Conservation (phyloP, 2,797 vertebrate species). For the Eulemur rubriventer region DNA sequence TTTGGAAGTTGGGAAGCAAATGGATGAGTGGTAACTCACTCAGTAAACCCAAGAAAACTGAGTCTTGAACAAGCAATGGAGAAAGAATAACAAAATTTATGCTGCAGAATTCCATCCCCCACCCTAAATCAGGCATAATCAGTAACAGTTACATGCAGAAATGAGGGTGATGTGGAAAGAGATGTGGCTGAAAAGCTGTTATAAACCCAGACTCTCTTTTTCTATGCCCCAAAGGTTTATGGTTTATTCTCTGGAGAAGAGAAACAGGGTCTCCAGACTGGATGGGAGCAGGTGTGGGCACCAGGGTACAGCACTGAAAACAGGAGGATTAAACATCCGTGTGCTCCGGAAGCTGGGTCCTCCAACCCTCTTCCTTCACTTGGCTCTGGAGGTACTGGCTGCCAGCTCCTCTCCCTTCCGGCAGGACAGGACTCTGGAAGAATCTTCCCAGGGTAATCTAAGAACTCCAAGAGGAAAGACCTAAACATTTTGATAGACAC, state of each 20-base stretch:
- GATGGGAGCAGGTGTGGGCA: neutral
- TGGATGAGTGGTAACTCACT: neutral
- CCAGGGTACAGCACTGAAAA: neutral
- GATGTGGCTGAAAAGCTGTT: neutral
- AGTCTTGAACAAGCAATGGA: neutral
- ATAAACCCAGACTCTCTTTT: neutral
- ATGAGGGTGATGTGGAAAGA: neutral
- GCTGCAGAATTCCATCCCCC: neutral
- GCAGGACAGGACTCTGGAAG: neutral
- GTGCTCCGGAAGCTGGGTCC: neutral
- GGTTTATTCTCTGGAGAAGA: neutral
- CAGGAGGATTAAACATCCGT: neutral
- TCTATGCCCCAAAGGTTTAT: neutral
- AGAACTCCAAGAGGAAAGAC: neutral
- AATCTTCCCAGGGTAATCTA: neutral
- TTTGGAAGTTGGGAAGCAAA: constrained; percentile 19
- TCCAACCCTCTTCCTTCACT: neutral
- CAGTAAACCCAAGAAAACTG: neutral
- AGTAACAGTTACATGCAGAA: neutral
- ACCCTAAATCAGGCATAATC: neutral
- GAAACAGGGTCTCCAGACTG: neutral
- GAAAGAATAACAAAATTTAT: neutral
- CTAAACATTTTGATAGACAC: neutral
- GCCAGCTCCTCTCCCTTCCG: neutral
- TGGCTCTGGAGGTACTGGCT: neutral